Evolutionary conservation across 2,888 invertebrate genomes (phyloP).

Genomic region (Encarsia formosa): DNA sequence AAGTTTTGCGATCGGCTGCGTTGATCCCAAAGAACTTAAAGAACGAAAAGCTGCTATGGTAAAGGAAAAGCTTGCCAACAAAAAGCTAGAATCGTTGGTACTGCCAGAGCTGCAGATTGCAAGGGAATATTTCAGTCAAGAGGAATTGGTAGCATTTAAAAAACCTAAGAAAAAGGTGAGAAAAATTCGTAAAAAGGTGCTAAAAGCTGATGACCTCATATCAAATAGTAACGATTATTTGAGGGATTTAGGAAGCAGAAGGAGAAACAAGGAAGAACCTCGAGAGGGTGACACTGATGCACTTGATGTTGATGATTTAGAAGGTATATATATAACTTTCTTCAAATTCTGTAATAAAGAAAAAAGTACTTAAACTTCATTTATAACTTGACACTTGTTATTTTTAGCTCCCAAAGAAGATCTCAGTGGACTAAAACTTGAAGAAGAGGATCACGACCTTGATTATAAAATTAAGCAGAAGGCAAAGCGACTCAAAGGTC

Average conservation of each 20-base stretch:
- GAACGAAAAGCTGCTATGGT: conserved; percentile 51
- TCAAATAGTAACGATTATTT: conserved; percentile 48
- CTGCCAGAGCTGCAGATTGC: conserved; percentile 69
- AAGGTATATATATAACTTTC: conserved; percentile 50
- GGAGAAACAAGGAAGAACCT: conserved; percentile 53
- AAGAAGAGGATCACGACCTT: conserved; percentile 67
- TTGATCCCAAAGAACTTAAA: conserved; percentile 57
- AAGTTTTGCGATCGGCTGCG: conserved; percentile 74
- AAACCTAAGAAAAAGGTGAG: conserved; percentile 77
- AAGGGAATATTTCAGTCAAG: conserved; percentile 81
- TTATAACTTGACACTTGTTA: conserved; percentile 28
- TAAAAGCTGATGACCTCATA: conserved; percentile 72
- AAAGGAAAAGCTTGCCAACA: conserved; percentile 60
- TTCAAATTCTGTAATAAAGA: conserved; percentile 9
- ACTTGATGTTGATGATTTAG: conserved; percentile 58
- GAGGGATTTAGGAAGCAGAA: conserved; percentile 48
- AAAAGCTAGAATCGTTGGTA: conserved; percentile 71
- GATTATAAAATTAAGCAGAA: conserved; percentile 58
- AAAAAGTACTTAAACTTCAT: conserved; percentile 5
- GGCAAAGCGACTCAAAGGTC: conserved; percentile 9
- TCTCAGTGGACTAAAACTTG: conserved; percentile 57
- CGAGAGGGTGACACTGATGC: conserved; percentile 52
- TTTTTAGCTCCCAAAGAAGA: conserved; percentile 40
- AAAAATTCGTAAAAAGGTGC: conserved; percentile 62
- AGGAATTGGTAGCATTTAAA: conserved; percentile 79